A percentile compares a stretch with the other conserved stretches of the same genome.
These are phyloP conservation scores for Acleris sparsana DNA, from an alignment of 2,888 invertebrate species.

Conservation along the genomic window DNA sequence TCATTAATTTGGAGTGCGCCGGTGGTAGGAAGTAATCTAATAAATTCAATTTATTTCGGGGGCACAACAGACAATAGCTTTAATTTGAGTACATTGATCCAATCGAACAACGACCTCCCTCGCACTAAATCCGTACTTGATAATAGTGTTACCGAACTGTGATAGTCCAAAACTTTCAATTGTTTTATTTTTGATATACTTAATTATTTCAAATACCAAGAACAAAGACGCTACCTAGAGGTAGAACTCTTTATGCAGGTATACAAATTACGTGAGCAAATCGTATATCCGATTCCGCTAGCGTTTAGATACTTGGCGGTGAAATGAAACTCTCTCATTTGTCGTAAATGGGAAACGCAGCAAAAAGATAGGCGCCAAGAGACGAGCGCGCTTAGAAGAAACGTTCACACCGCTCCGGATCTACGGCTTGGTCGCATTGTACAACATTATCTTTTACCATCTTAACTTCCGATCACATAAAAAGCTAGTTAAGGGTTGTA, in stretches of 20 bases:
- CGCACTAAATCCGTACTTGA: constrained; percentile 9
- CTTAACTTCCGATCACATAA: constrained; percentile 16
- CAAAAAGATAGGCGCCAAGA: constrained; percentile 11
- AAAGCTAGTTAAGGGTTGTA: constrained; percentile 1
- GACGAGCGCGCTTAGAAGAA: constrained; percentile 10
- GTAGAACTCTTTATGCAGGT: constrained; percentile 3
- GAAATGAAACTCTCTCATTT: constrained; percentile 29
- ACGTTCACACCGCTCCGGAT: constrained; percentile 31
- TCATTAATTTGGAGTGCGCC: constrained; percentile 16
- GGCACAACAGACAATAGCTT: constrained; percentile 21
- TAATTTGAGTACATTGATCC: constrained; percentile 25
- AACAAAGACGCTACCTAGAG: not conserved
- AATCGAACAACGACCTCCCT: constrained; percentile 19
- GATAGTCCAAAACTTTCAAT: not conserved
- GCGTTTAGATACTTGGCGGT: constrained; percentile 21
- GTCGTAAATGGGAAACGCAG: constrained; percentile 14
- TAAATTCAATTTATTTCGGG: constrained; percentile 23
- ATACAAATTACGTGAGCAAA: constrained; percentile 28
- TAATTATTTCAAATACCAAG: not conserved
- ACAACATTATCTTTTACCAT: constrained; percentile 11
- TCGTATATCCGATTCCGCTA: constrained; percentile 25
- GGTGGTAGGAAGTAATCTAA: constrained; percentile 12
- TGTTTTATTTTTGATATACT: constrained; percentile 6
- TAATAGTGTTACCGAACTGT: constrained; percentile 13
- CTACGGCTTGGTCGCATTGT: constrained; percentile 17